These are phyloP conservation scores for Anhinga anhinga DNA, from an alignment of 2,113 vertebrate genomes.

Conservation along the genomic window DNA sequence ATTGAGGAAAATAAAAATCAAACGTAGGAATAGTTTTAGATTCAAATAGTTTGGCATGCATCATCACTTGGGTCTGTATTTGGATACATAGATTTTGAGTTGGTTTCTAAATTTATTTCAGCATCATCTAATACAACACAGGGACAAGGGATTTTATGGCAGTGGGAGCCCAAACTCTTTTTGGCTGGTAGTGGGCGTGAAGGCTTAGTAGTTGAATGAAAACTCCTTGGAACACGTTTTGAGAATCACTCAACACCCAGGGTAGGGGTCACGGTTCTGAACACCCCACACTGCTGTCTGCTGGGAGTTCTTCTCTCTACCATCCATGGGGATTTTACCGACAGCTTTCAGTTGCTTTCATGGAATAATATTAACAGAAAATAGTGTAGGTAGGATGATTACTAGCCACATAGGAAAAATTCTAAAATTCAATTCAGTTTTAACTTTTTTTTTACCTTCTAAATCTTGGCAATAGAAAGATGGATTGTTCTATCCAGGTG, in stretches of 20 bases:
- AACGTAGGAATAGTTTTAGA: not conserved
- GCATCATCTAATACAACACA: not conserved
- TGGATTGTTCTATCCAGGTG: not conserved
- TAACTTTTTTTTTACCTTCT: not conserved
- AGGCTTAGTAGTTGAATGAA: not conserved
- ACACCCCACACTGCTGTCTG: not conserved
- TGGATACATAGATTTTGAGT: not conserved
- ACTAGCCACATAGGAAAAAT: not conserved
- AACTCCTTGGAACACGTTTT: not conserved
- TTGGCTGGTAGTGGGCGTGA: not conserved
- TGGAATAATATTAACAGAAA: not conserved
- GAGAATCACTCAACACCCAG: not conserved
- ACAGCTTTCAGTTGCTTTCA: not conserved
- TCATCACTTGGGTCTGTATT: not conserved
- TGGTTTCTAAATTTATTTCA: not conserved
- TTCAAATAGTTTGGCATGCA: not conserved
- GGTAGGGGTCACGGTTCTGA: not conserved
- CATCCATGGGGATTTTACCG: not conserved
- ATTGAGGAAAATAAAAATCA: not conserved
- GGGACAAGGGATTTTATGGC: not conserved
- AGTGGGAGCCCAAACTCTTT: not conserved
- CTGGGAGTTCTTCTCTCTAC: not conserved
- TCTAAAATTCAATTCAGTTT: not conserved
- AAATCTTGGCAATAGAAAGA: not conserved
- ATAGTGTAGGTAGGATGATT: not conserved